Conservation (phyloP, 1,140 invertebrate species). For the Apis cerana region DNA sequence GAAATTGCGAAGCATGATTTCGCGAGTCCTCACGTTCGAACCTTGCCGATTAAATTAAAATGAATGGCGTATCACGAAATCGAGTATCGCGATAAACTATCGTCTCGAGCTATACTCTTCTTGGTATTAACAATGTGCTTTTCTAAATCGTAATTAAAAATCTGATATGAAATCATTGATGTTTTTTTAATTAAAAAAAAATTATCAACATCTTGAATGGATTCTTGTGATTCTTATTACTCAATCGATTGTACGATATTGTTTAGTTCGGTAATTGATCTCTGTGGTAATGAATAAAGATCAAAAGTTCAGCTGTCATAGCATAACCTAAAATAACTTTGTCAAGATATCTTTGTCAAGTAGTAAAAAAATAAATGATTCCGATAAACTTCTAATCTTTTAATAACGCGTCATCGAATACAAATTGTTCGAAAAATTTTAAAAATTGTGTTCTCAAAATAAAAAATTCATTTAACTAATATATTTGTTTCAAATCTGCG, state of each 20-base stretch:
- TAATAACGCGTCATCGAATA: not conserved
- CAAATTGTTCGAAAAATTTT: not conserved
- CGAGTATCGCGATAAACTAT: slow-evolving; percentile 41
- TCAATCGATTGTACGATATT: not conserved
- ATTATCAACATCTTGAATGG: no score
- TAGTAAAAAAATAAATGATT: not conserved
- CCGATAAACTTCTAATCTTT: not conserved
- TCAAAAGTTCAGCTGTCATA: not conserved
- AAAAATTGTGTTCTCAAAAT: not conserved
- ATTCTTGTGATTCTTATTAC: no score
- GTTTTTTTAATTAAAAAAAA: no score
- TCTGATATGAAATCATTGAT: no score
- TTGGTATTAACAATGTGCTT: slow-evolving; percentile 20
- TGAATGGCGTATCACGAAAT: slow-evolving; percentile 62
- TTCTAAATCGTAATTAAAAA: not conserved
- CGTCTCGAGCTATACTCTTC: slow-evolving; percentile 9
- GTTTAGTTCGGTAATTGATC: not conserved
- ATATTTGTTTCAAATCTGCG: not conserved
- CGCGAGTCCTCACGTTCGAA: slow-evolving; percentile 32
- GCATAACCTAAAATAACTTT: not conserved
- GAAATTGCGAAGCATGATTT: slow-evolving; percentile 5
- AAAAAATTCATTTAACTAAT: not conserved
- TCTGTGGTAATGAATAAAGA: not conserved
- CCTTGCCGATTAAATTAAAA: slow-evolving; percentile 62
- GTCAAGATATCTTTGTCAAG: not conserved